phyloP scores from a whole-genome alignment of 2,113 vertebrate species.

The Pseudorasbora parva region DNA sequence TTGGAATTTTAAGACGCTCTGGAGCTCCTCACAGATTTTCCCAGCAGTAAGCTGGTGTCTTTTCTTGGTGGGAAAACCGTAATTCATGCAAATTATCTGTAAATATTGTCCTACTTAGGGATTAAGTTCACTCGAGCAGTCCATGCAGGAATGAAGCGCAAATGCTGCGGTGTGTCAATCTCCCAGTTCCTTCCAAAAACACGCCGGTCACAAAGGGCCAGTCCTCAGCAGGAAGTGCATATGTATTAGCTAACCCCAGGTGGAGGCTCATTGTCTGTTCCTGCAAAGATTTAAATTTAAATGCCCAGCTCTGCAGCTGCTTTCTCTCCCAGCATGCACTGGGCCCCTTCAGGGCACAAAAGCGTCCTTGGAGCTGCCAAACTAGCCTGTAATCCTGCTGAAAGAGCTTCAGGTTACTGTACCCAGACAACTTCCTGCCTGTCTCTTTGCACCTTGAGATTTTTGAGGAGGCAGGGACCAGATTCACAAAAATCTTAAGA shows the following conservation, averaged over 20 bases:
- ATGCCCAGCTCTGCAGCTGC: conserved; percentile 55
- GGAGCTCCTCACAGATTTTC: background rate
- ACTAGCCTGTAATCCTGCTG: conserved; percentile 34
- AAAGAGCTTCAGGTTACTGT: conserved; percentile 49
- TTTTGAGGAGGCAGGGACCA: background rate
- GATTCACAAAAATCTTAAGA: background rate
- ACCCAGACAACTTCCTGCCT: conserved; percentile 41
- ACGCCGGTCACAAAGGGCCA: conserved; percentile 38
- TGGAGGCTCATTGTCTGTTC: conserved; percentile 52
- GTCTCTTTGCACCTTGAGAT: conserved; percentile 4
- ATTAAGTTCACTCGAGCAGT: conserved; percentile 23
- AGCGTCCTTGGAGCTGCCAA: conserved; percentile 51
- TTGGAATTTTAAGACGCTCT: background rate
- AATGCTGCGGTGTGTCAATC: conserved; percentile 15
- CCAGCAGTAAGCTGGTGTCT: background rate
- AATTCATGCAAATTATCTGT: conserved; percentile 37
- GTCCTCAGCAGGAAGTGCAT: conserved; percentile 56
- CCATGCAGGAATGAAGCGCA: background rate
- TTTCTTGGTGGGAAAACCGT: conserved; percentile 1
- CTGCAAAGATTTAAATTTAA: conserved; percentile 58
- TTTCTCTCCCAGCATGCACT: conserved; percentile 57
- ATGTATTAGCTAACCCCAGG: conserved; percentile 53
- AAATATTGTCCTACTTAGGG: conserved; percentile 31
- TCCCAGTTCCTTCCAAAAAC: conserved; percentile 10
- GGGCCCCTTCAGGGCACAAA: conserved; percentile 50